phyloP scores from a whole-genome alignment of 2,888 invertebrate genomes.

The Chymomyza procnemis region DNA sequence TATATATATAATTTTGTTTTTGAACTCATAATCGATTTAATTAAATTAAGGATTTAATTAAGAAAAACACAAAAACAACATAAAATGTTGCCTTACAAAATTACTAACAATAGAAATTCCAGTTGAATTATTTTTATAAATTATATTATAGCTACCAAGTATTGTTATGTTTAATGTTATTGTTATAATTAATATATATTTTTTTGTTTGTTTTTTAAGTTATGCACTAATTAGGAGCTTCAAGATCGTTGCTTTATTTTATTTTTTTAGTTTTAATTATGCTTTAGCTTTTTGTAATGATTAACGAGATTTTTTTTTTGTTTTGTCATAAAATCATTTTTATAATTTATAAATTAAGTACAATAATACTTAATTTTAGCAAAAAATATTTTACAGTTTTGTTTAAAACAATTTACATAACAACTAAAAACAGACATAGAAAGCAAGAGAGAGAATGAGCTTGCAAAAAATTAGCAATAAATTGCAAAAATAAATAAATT shows the following conservation, averaged over 20 bases:
- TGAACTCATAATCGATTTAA: constrained; percentile 12
- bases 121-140: constrained; percentile 28
- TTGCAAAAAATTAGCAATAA: constrained; percentile 35
- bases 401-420: constrained; percentile 67
- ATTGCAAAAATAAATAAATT: constrained; percentile 45
- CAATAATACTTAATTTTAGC: constrained; percentile 67
- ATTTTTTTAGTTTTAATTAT: constrained; percentile 60
- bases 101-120: constrained; percentile 42
- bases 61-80: constrained; percentile 8
- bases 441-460: constrained; percentile 30
- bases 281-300: constrained; percentile 47
- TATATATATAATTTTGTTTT: constrained; percentile 24
- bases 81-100: constrained; percentile 25
- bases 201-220: constrained; percentile 35
- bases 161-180: constrained; percentile 11
- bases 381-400: constrained; percentile 66
- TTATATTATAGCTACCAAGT: constrained; percentile 70
- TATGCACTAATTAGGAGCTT: constrained; percentile 73
- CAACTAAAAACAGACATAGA: constrained; percentile 45
- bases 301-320: constrained; percentile 56
- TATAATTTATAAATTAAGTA: constrained; percentile 63
- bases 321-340: constrained; percentile 42
- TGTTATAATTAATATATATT: constrained; percentile 26
- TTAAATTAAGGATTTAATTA: not conserved
- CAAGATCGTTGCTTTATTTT: constrained; percentile 74